Evolutionary conservation across 2,113 vertebrate genomes (phyloP).

Genomic region (Anas platyrhynchos): DNA sequence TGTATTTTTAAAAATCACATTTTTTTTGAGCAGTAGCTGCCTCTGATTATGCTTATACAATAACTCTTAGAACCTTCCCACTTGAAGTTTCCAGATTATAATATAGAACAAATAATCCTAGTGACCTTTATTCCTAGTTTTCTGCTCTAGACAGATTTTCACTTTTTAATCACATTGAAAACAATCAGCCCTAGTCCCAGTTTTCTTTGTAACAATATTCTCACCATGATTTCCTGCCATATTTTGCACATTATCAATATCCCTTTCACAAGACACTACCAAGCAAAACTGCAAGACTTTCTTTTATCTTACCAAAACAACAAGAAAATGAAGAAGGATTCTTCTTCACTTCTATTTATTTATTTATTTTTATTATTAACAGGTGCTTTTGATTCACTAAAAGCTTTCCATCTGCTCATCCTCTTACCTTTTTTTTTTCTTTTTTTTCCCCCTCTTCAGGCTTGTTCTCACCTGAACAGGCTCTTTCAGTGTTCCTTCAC

Average conservation of each 20-base stretch:
- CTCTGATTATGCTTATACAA: neutral
- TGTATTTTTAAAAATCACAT: neutral
- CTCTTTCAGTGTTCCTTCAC: slow-evolving; percentile 60
- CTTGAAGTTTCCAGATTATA: neutral
- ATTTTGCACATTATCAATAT: neutral
- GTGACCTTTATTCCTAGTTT: neutral
- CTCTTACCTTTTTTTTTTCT: neutral
- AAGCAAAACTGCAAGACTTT: neutral
- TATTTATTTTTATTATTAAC: slow-evolving; percentile 55
- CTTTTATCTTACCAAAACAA: slow-evolving; percentile 28
- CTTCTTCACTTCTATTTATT: slow-evolving; percentile 48
- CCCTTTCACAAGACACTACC: neutral
- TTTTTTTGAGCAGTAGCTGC: neutral
- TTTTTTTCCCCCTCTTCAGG: neutral
- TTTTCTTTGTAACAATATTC: neutral
- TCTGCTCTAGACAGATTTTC: neutral
- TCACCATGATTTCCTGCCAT: neutral
- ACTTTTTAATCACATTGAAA: neutral
- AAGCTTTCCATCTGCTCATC: slow-evolving; percentile 67
- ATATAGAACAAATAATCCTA: neutral
- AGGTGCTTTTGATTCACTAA: slow-evolving; percentile 66
- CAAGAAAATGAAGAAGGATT: slow-evolving; percentile 13
- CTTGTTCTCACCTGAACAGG: slow-evolving; percentile 52
- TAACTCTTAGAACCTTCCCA: neutral
- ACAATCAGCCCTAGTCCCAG: neutral